phyloP scores from a whole-genome alignment of 2,113 vertebrate genomes.

The Cebus imitator region DNA sequence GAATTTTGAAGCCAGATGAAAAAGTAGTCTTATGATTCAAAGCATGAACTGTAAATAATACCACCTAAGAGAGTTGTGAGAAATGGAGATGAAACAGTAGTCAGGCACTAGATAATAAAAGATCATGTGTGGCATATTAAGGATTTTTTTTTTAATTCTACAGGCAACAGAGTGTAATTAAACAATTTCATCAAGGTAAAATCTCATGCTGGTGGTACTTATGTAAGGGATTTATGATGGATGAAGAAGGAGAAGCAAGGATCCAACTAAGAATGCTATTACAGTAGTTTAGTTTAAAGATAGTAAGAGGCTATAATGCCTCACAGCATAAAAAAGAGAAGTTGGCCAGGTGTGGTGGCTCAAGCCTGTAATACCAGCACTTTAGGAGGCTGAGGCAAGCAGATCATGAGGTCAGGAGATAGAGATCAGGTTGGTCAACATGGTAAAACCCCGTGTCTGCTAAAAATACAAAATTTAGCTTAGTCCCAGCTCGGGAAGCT shows the following conservation, averaged over 20 bases:
- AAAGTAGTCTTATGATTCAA: neutral
- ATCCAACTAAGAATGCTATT: neutral
- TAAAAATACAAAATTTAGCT: too few species aligned
- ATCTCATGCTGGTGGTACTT: neutral
- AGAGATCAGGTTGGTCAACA: too few species aligned
- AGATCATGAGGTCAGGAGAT: too few species aligned
- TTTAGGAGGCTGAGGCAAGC: too few species aligned
- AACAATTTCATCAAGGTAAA: neutral
- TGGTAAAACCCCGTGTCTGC: too few species aligned
- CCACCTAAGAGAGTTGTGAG: neutral
- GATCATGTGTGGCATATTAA: neutral
- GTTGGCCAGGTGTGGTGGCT: too few species aligned
- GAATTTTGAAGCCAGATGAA: neutral
- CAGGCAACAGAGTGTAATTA: neutral
- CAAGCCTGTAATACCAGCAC: too few species aligned
- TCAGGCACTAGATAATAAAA: neutral
- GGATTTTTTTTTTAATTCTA: neutral
- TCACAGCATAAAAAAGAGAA: neutral
- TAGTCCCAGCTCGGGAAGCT: too few species aligned
- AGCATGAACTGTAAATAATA: neutral
- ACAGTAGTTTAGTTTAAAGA: neutral
- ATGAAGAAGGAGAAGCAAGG: neutral
- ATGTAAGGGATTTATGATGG: neutral
- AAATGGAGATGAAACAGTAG: neutral
- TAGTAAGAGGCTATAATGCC: neutral